Evolutionary conservation across 2,888 invertebrate species (phyloP).

Genomic region (Caenorhabditis sp.): DNA sequence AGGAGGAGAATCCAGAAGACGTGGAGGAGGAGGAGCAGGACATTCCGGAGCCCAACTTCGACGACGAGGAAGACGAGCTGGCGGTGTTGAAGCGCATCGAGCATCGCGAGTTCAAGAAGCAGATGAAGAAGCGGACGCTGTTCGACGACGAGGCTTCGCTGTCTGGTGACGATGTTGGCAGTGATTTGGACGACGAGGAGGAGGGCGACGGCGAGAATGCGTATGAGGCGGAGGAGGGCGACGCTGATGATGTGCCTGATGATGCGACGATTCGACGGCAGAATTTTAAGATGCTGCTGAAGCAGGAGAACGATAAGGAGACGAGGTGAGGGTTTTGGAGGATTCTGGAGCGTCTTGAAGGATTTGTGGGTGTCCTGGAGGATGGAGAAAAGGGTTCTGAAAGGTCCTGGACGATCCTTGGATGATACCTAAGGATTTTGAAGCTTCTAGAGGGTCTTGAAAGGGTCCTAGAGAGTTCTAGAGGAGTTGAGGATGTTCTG

Average conservation of each 20-base stretch:
- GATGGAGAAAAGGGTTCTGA: no score
- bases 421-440: no score
- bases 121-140: constrained; percentile 68
- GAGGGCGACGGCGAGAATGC: constrained; percentile 64
- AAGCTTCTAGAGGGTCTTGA: no score
- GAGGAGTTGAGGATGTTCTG: neutral
- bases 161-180: constrained; percentile 80
- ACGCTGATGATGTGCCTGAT: constrained; percentile 75
- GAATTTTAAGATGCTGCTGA: constrained; percentile 73
- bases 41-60: constrained; percentile 49
- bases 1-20: constrained; percentile 44
- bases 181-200: constrained; percentile 75
- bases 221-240: constrained; percentile 77
- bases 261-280: constrained; percentile 73
- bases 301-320: constrained; percentile 75
- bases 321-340: constrained; percentile 40
- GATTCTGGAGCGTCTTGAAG: neutral
- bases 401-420: no score
- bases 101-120: constrained; percentile 62
- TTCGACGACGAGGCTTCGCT: constrained; percentile 82
- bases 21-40: constrained; percentile 59
- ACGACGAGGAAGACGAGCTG: constrained; percentile 74
- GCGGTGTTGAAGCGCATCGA: constrained; percentile 69
- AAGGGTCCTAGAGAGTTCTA: no score
- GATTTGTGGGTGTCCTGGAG: neutral